Conservation (phyloP, 2,888 invertebrate species). For the Chaitophorus viminalis region DNA sequence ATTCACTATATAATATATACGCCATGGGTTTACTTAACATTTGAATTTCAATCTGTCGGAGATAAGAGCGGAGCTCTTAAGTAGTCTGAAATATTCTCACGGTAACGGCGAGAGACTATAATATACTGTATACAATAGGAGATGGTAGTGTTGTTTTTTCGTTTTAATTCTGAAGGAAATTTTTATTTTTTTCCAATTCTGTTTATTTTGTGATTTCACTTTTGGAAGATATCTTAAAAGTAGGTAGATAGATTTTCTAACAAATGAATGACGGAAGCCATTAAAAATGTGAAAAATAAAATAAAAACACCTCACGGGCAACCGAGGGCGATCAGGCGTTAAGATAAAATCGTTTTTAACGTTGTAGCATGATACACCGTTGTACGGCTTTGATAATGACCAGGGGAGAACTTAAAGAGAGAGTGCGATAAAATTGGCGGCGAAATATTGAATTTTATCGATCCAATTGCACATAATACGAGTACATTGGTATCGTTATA, state of each 20-base stretch:
- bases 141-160: neutral
- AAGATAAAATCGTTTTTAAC: constrained; percentile 52
- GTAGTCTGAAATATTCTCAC: constrained; percentile 6
- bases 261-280: constrained; percentile 35
- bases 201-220: constrained; percentile 53
- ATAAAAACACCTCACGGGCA: constrained; percentile 33
- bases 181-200: neutral
- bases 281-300: neutral
- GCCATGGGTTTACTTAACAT: constrained; percentile 50
- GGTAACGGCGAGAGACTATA: neutral
- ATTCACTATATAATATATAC: constrained; percentile 33
- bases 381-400: constrained; percentile 50
- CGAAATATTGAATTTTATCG: constrained; percentile 24
- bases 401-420: neutral
- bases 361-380: constrained; percentile 27
- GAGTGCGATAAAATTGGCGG: constrained; percentile 24
- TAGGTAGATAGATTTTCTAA: constrained; percentile 10
- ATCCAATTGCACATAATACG: too few species aligned
- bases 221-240: constrained; percentile 1
- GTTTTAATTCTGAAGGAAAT: neutral
- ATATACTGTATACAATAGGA: neutral
- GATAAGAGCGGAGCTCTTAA: constrained; percentile 18
- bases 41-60: constrained; percentile 57
- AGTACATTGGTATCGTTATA: too few species aligned
- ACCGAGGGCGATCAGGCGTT: constrained; percentile 45